A percentile compares a stretch with the other conserved stretches of the same genome.
Evolutionary conservation across 2,797 vertebrate genomes (phyloP).

Genomic region (Onychomys torridus): DNA sequence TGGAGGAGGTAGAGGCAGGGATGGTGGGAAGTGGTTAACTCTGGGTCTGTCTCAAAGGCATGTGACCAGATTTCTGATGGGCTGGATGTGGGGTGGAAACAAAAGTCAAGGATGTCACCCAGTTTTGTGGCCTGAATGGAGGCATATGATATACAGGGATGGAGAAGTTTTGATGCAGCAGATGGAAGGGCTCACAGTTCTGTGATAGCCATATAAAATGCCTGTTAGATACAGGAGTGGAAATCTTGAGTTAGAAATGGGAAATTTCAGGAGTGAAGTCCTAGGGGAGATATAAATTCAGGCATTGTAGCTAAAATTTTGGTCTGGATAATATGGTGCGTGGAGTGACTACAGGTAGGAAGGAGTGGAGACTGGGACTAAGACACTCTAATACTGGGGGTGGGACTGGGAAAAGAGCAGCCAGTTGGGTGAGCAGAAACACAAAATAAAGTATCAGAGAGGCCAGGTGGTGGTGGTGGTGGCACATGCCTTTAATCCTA

Average conservation of each 20-base stretch:
- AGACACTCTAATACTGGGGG: neutral
- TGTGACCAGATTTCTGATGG: neutral
- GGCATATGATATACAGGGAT: neutral
- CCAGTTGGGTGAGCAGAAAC: neutral
- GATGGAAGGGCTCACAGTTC: neutral
- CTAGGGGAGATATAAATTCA: neutral
- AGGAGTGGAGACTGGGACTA: neutral
- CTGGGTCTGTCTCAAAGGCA: constrained; percentile 1
- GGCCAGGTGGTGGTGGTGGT: too few species aligned
- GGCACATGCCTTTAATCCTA: too few species aligned
- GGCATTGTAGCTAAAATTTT: neutral
- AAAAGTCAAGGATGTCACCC: neutral
- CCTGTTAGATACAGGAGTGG: neutral
- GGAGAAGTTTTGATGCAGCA: neutral
- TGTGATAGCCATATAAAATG: neutral
- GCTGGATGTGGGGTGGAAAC: neutral
- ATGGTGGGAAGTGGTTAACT: neutral
- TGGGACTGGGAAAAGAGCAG: neutral
- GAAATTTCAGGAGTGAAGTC: neutral
- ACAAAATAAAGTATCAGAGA: neutral
- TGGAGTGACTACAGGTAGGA: neutral
- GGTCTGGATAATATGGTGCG: neutral
- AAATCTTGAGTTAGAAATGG: neutral
- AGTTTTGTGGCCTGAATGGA: neutral
- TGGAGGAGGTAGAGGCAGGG: neutral